phyloP scores from a whole-genome alignment of 2,113 vertebrate genomes.

The Brachionichthys hirsutus region DNA sequence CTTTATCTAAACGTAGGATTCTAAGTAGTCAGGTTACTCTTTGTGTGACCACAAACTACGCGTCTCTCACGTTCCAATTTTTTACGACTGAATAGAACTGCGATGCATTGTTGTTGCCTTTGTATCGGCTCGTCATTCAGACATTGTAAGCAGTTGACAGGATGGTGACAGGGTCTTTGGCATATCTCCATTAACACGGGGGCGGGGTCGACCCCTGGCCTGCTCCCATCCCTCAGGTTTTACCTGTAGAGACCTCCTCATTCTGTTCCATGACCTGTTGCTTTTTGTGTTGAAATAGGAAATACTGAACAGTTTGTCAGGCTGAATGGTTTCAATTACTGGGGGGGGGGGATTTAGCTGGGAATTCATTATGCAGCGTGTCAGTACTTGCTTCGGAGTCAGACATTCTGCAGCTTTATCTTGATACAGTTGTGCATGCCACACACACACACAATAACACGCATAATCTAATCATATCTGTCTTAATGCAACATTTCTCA shows the following conservation, averaged over 20 bases:
- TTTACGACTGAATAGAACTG: constrained; percentile 31
- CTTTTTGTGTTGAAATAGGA: constrained; percentile 22
- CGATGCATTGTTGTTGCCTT: constrained; percentile 48
- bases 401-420: constrained; percentile 13
- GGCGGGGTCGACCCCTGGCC: constrained; percentile 49
- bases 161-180: constrained; percentile 58
- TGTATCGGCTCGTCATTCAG: constrained; percentile 58
- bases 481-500: not conserved
- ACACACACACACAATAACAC: not conserved
- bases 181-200: constrained; percentile 59
- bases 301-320: constrained; percentile 15
- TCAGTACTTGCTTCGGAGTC: constrained; percentile 19
- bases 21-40: constrained; percentile 21
- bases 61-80: constrained; percentile 22
- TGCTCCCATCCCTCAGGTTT: constrained; percentile 43
- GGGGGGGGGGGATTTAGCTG: too few relatives aligned
- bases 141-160: constrained; percentile 61
- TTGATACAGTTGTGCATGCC: constrained; percentile 1
- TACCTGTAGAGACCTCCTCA: constrained; percentile 21
- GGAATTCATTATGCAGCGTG: constrained; percentile 19
- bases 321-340: not conserved
- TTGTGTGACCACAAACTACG: constrained; percentile 12
- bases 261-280: constrained; percentile 27
- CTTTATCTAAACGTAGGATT: not conserved
- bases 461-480: not conserved